Conservation (phyloP, 1,140 invertebrate genomes). For the Copidosoma floridanum region DNA sequence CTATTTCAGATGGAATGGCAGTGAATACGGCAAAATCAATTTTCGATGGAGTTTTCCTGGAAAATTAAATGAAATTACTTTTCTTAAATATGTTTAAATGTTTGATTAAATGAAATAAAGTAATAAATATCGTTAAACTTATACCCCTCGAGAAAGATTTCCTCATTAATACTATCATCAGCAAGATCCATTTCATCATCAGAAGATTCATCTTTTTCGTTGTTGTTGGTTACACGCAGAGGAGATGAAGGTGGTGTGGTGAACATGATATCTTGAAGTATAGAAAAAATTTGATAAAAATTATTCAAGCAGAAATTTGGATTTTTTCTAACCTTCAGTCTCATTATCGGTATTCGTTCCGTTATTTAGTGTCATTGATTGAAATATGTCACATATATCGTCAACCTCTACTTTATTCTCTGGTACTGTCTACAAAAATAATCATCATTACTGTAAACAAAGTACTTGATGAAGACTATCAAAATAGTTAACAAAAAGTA, state of each 20-base stretch:
- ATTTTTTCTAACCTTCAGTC: slow-evolving; percentile 24
- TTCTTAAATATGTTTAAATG: slow-evolving; percentile 18
- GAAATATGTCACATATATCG: slow-evolving; percentile 16
- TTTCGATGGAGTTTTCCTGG: slow-evolving; percentile 66
- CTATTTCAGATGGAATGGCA: slow-evolving; percentile 60
- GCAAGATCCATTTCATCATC: slow-evolving; percentile 21
- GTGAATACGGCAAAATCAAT: slow-evolving; percentile 70
- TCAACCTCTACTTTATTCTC: slow-evolving; percentile 1
- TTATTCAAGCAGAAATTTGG: not conserved
- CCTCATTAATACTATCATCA: slow-evolving; percentile 39
- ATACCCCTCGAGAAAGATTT: slow-evolving; percentile 51
- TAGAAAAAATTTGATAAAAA: not conserved
- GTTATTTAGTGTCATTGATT: slow-evolving; percentile 6
- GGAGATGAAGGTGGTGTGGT: slow-evolving; percentile 17
- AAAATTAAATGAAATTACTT: slow-evolving; percentile 37
- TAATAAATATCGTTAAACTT: slow-evolving; percentile 9
- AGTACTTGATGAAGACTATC: too few relatives aligned
- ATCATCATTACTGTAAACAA: too few relatives aligned
- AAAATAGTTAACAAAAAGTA: too few relatives aligned
- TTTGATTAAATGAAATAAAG: slow-evolving; percentile 24
- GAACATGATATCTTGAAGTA: slow-evolving; percentile 24
- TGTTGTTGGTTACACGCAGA: not conserved
- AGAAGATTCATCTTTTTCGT: slow-evolving; percentile 1
- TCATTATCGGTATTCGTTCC: slow-evolving; percentile 15
- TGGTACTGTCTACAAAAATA: too few relatives aligned